Percentiles rank a stretch among this genome's conserved stretches.
phyloP scores from a whole-genome alignment of 2,113 vertebrate genomes.

The Nestor notabilis region DNA sequence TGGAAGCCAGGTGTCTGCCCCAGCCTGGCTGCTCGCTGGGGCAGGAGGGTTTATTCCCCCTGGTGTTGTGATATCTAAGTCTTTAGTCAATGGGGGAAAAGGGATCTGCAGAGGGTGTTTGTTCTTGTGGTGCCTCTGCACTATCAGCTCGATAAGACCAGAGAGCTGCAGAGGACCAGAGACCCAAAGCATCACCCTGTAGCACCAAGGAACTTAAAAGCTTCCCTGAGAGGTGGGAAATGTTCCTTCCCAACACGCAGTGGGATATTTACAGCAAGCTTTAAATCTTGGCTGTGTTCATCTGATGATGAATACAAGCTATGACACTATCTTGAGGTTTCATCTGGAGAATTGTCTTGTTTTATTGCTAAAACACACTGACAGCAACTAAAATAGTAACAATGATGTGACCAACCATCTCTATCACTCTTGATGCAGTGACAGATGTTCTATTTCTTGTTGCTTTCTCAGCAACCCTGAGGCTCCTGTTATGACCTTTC shows the following conservation, averaged over 20 bases:
- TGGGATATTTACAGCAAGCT: neutral
- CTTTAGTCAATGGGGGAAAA: fast-evolving
- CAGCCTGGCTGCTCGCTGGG: fast-evolving
- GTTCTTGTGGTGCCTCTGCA: neutral
- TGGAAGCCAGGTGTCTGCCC: fast-evolving
- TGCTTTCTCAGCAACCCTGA: neutral
- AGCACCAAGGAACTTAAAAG: neutral
- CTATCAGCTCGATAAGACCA: neutral
- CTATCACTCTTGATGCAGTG: fast-evolving
- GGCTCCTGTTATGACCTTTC: neutral
- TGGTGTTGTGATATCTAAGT: fast-evolving
- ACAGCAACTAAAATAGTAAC: fast-evolving
- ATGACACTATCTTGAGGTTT: fast-evolving
- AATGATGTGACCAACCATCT: neutral
- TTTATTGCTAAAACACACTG: neutral
- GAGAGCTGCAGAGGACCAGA: neutral
- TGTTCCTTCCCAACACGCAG: fast-evolving
- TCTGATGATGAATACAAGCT: neutral
- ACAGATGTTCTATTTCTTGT: neutral
- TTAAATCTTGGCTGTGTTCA: fast-evolving
- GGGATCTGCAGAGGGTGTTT: neutral
- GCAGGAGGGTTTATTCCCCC: neutral
- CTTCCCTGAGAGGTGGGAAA: neutral
- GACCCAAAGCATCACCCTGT: neutral
- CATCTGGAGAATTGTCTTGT: neutral